Evolutionary conservation across 1,140 invertebrate genomes (phyloP), one percentile per base, ranked within the genome.

Genomic region (Chionoecetes opilio): DNA sequence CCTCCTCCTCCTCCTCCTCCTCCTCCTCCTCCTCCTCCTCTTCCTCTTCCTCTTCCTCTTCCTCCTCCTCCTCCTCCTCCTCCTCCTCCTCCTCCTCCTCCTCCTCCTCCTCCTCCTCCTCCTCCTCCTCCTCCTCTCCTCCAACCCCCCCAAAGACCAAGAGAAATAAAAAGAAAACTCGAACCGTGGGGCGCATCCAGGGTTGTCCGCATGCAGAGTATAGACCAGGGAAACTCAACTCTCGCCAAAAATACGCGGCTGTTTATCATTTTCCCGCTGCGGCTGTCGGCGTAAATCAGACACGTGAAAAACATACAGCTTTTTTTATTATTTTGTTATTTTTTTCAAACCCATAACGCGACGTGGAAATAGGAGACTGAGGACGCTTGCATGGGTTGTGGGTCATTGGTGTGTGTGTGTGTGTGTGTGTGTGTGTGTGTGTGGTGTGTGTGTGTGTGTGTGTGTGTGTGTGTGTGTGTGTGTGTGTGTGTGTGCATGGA

Each of bases 241-340:
- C 63, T 75, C n/a, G n/a, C n/a, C n/a, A n/a, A 75, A 75, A 75
- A 75, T 75, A 75, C 63, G 63, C 26, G 63, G 8, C 63, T 75
- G 63, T 75, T 75, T 75, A 75, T 75, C 63, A 75, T 75, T 75
- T 75, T 75, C 63, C 63, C 63, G 63, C 63, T n/a, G 63, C n/a
- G 63, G 63, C 63, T 75, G 63, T 75, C 63, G 63, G 63, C 63
- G 63, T 75, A 75, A 75, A 75, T 75, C 63, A 75, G 63, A 75
- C 63, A 5, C 63, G 63, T 75, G 63, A 75, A 75, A 75, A 75
- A 75, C 63, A 75, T 75, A 75, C 63, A 75, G 63, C 63, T 75
- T 75, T 75, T 75, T 75, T 75, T n/a, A n/a, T n/a, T n/a, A n/a
- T n/a, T n/a, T n/a, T n/a, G n/a, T n/a, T n/a, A n/a, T n/a, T n/a